Evolutionary conservation across 2,797 vertebrate genomes (phyloP).

Genomic region (Paedocypris micromegethes): DNA sequence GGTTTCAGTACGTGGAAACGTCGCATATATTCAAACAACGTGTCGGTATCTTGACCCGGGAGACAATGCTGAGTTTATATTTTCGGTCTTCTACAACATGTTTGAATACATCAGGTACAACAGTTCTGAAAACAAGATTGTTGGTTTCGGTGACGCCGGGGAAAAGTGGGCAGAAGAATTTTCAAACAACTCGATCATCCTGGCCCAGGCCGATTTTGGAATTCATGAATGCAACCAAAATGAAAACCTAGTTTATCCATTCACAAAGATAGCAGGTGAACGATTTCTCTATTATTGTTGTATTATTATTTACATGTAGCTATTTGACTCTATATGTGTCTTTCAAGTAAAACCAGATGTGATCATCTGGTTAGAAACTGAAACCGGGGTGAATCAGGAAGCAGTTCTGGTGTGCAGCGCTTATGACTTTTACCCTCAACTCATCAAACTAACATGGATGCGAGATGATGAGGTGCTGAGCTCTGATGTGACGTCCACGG

Average conservation of each 20-base stretch:
- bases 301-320: background rate
- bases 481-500: constrained; percentile 43
- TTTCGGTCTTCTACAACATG: constrained; percentile 5
- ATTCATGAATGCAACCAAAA: background rate
- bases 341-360: constrained; percentile 53
- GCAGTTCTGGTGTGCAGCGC: constrained; percentile 61
- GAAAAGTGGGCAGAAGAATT: constrained; percentile 5
- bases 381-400: constrained; percentile 38
- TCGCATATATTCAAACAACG: background rate
- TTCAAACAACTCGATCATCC: background rate
- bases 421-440: constrained; percentile 66
- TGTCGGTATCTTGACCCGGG: background rate
- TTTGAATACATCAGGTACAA: constrained; percentile 14
- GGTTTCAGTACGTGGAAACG: background rate
- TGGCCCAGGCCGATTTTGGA: background rate
- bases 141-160: constrained; percentile 3
- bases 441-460: constrained; percentile 61
- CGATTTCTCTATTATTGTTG: background rate
- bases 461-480: constrained; percentile 51
- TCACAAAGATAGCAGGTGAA: background rate
- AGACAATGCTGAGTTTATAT: background rate
- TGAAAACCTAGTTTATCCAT: background rate
- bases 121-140: constrained; percentile 3
- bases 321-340: background rate
- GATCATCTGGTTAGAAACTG: constrained; percentile 40